These are phyloP conservation scores for Strigops habroptila DNA, from an alignment of 2,113 vertebrate genomes.

Conservation along the genomic window DNA sequence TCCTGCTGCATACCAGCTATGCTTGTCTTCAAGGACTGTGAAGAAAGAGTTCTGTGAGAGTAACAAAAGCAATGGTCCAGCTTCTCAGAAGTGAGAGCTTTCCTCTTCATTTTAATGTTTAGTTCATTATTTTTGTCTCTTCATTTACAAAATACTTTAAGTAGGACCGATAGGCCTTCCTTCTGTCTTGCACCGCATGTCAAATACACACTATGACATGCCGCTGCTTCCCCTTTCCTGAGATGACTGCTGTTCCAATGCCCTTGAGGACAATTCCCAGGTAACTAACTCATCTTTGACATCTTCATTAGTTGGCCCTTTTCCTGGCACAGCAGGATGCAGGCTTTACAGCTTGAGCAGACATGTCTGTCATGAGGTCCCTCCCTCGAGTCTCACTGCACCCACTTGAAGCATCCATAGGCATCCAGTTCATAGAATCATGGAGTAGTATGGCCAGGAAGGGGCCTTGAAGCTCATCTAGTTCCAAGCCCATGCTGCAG, in stretches of 20 bases:
- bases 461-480: not conserved
- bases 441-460: not conserved
- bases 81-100: not conserved
- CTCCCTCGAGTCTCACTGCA: not conserved
- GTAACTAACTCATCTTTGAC: not conserved
- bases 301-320: not conserved
- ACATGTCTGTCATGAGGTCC: not conserved
- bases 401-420: accelerated
- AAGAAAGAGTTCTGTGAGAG: not conserved
- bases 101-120: not conserved
- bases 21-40: accelerated
- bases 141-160: not conserved
- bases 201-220: accelerated
- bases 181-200: not conserved
- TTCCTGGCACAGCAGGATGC: accelerated
- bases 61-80: accelerated
- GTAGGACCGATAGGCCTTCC: not conserved
- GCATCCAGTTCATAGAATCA: not conserved
- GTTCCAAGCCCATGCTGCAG: not conserved
- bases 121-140: not conserved
- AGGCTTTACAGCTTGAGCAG: accelerated
- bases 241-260: not conserved
- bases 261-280: not conserved
- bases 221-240: not conserved
- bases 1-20: not conserved